phyloP scores from a whole-genome alignment of 2,797 vertebrate species.

The Lagorchestes hirsutus region DNA sequence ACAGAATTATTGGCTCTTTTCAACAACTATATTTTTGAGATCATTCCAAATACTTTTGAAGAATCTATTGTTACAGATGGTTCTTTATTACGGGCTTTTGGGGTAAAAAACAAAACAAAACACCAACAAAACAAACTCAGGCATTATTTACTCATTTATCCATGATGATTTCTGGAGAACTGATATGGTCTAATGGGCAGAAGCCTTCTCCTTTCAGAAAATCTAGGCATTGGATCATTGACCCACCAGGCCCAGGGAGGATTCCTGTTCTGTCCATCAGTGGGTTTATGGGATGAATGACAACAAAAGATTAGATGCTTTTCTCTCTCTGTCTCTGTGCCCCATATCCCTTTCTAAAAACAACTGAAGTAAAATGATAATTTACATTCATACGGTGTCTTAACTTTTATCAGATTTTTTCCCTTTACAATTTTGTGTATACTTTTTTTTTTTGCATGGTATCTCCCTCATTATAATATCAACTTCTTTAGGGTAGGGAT shows the following conservation, averaged over 20 bases:
- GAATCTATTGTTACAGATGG: neutral
- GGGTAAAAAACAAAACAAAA: neutral
- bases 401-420: neutral
- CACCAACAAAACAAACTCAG: neutral
- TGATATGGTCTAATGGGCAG: neutral
- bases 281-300: neutral
- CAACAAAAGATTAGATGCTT: neutral
- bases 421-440: neutral
- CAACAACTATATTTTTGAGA: neutral
- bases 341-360: neutral
- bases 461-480: neutral
- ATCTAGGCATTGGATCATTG: conserved; percentile 27
- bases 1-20: conserved; percentile 40
- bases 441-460: neutral
- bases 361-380: neutral
- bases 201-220: neutral
- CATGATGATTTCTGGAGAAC: neutral
- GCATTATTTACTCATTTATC: neutral
- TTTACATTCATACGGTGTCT: neutral
- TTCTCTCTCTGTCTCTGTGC: neutral
- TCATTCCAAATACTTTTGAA: conserved; percentile 8
- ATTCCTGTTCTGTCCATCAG: conserved; percentile 2
- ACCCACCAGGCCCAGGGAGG: neutral
- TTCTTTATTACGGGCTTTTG: conserved; percentile 18
- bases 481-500: neutral